Percentiles rank a stretch among this genome's conserved stretches.
Evolutionary conservation across 35 echinoderm and acorn worm genomes (phyloP).

Genomic region (Anneissia japonica): DNA sequence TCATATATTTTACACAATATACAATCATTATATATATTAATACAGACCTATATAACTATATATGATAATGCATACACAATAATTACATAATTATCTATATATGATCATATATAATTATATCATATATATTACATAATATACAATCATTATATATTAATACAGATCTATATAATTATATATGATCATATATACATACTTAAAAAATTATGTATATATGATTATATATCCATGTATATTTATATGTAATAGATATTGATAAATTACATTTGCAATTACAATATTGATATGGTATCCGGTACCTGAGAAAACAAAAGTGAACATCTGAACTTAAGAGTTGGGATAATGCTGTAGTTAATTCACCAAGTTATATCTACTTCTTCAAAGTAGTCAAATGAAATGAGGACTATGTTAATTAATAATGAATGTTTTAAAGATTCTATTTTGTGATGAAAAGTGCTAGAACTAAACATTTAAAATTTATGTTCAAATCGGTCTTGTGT

Average conservation of each 20-base stretch:
- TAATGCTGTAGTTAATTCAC: no score
- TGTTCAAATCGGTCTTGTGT: no score
- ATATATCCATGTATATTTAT: not conserved
- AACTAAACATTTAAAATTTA: no score
- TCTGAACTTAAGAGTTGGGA: no score
- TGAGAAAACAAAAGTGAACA: not conserved
- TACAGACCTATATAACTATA: not conserved
- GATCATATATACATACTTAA: not conserved
- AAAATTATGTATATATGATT: not conserved
- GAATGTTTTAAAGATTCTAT: no score
- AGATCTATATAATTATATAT: not conserved
- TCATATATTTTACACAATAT: not conserved
- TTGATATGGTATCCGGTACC: not conserved
- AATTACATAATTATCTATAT: not conserved
- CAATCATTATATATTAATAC: not conserved
- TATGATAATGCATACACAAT: no score
- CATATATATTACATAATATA: not conserved
- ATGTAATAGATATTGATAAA: not conserved
- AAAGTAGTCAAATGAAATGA: no score
- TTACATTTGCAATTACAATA: not conserved
- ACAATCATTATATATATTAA: not conserved
- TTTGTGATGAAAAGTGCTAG: no score
- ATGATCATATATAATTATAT: no score
- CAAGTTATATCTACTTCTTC: no score
- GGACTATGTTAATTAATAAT: no score